A percentile compares a stretch with the other conserved stretches of the same genome.
These are phyloP conservation scores for Caenorhabditis japonica DNA, from an alignment of 2,888 invertebrate species.

Conservation along the genomic window DNA sequence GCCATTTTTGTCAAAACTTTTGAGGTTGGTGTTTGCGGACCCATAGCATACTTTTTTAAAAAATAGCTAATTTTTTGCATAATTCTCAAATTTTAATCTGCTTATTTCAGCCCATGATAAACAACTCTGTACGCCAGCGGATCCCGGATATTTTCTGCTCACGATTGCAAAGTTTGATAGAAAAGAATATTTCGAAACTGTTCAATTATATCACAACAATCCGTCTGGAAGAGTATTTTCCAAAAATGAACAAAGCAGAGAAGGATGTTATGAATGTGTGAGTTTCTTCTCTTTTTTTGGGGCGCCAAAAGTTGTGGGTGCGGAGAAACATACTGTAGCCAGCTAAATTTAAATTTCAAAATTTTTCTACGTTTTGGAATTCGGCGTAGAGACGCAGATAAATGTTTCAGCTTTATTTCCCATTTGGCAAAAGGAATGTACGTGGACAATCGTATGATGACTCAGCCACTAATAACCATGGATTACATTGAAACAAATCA, in stretches of 20 bases:
- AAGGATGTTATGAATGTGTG: slow-evolving; percentile 42
- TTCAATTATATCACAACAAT: slow-evolving; percentile 67
- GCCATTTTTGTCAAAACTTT: slow-evolving; percentile 73
- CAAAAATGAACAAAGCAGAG: slow-evolving; percentile 20
- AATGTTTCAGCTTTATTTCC: slow-evolving; percentile 70
- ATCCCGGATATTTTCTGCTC: slow-evolving; percentile 73
- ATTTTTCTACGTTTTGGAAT: too few relatives aligned
- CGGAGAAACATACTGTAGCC: too few relatives aligned
- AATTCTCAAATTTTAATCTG: background rate
- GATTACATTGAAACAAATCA: slow-evolving; percentile 75
- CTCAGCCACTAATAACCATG: slow-evolving; percentile 70
- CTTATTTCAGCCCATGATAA: slow-evolving; percentile 66
- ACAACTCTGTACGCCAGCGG: slow-evolving; percentile 70
- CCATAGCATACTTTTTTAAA: too few relatives aligned
- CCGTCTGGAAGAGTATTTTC: slow-evolving; percentile 69
- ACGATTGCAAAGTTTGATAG: slow-evolving; percentile 70
- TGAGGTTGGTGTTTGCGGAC: too few relatives aligned
- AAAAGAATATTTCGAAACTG: slow-evolving; percentile 71
- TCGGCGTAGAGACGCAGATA: too few relatives aligned
- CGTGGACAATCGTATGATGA: slow-evolving; percentile 72
- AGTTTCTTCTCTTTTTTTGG: background rate
- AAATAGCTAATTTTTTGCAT: too few relatives aligned
- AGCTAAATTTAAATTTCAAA: too few relatives aligned
- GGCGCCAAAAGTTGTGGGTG: too few relatives aligned
- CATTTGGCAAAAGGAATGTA: slow-evolving; percentile 69